phyloP scores from a whole-genome alignment of 1,140 invertebrate species.

The Cephus cinctus region DNA sequence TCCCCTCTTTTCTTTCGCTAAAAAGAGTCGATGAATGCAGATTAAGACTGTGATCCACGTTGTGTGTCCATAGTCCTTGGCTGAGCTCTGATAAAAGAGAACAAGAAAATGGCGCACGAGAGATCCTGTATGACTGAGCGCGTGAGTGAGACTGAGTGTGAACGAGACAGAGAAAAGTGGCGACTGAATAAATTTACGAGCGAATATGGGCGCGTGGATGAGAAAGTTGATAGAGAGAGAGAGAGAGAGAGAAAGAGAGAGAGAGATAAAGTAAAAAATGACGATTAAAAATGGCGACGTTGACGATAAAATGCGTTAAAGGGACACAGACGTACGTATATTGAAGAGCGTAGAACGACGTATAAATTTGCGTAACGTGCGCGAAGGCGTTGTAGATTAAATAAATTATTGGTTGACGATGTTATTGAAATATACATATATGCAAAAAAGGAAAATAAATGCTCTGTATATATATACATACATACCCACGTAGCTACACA shows the following conservation, averaged over 20 bases:
- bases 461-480: slow-evolving; percentile 45
- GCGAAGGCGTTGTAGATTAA: slow-evolving; percentile 21
- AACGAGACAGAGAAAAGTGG: slow-evolving; percentile 29
- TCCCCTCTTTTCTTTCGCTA: slow-evolving; percentile 20
- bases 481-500: slow-evolving; percentile 18
- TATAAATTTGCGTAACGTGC: not conserved
- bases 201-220: slow-evolving; percentile 17
- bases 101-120: too few relatives aligned
- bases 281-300: not conserved
- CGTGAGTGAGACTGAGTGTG: slow-evolving; percentile 26
- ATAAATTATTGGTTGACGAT: slow-evolving; percentile 54
- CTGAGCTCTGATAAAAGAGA: too few relatives aligned
- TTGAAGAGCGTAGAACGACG: not conserved
- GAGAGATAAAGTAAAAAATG: slow-evolving; percentile 5
- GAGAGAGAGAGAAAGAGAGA: slow-evolving; percentile 1
- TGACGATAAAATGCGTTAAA: not conserved
- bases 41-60: slow-evolving; percentile 52
- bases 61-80: slow-evolving; percentile 47
- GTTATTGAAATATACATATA: slow-evolving; percentile 45
- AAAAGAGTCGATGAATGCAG: slow-evolving; percentile 35
- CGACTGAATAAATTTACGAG: too few relatives aligned
- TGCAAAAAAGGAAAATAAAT: slow-evolving; percentile 27
- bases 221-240: slow-evolving; percentile 22
- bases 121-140: too few relatives aligned
- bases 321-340: not conserved